Conservation (phyloP, 2,113 vertebrate species). For the Dryoscopus gambensis region DNA sequence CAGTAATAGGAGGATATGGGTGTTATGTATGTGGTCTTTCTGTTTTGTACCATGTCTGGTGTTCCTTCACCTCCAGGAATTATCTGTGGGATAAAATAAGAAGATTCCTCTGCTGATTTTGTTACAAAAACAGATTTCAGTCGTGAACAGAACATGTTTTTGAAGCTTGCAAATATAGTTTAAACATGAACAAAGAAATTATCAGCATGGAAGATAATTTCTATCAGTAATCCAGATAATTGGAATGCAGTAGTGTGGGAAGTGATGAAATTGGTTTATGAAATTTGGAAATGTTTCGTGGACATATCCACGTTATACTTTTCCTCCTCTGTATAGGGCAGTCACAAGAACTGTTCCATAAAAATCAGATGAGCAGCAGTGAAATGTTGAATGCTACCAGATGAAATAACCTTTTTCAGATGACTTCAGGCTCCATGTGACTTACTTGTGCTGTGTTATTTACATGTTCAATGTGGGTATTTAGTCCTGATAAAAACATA, state of each 20-base stretch:
- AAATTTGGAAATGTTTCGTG: background rate
- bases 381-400: background rate
- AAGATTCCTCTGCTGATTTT: background rate
- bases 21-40: accelerated
- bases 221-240: background rate
- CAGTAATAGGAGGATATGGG: background rate
- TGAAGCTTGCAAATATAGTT: background rate
- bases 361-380: background rate
- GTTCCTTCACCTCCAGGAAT: background rate
- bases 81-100: background rate
- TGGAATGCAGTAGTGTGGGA: background rate
- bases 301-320: background rate
- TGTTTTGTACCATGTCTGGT: background rate
- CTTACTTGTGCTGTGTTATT: background rate
- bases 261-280: background rate
- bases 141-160: background rate
- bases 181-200: background rate
- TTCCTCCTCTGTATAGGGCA: background rate
- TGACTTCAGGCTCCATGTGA: background rate
- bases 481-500: background rate
- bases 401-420: background rate
- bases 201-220: background rate
- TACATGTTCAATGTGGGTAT: background rate
- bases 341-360: background rate
- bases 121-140: background rate